A percentile compares a stretch with the other conserved stretches of the same genome.
phyloP scores from a whole-genome alignment of 2,888 invertebrate species.

The Meghimatium bilineatum region DNA sequence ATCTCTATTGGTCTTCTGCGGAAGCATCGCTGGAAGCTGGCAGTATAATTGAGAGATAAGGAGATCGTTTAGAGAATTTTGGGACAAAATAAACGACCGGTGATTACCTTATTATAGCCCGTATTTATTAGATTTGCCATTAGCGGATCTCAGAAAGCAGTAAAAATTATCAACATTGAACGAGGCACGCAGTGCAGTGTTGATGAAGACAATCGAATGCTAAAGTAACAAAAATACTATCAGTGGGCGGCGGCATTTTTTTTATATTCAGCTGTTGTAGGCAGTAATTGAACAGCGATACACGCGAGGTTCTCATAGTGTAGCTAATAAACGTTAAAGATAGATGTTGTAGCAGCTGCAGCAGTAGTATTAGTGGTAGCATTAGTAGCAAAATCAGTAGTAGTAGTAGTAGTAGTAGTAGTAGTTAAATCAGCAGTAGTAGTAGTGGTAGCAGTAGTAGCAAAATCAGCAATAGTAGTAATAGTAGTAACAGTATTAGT shows the following conservation, averaged over 20 bases:
- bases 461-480: no score
- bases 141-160: constrained; percentile 5
- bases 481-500: background rate
- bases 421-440: no score
- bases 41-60: constrained; percentile 42
- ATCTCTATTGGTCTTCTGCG: constrained; percentile 42
- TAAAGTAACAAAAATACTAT: background rate
- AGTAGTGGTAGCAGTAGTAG: no score
- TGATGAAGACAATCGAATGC: background rate
- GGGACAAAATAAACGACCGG: constrained; percentile 44
- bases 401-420: background rate
- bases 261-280: background rate
- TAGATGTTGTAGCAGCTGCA: background rate
- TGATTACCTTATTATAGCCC: constrained; percentile 40
- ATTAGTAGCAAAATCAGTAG: background rate
- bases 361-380: background rate
- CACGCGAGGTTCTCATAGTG: background rate
- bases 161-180: background rate
- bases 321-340: background rate
- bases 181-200: constrained; percentile 11
- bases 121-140: constrained; percentile 38
- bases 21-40: constrained; percentile 21
- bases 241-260: background rate
- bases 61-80: constrained; percentile 29
- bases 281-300: background rate